A percentile compares a stretch with the other conserved stretches of the same genome.
phyloP scores from a whole-genome alignment of 2,888 invertebrate species.

The Caenorhabditis uteleia region DNA sequence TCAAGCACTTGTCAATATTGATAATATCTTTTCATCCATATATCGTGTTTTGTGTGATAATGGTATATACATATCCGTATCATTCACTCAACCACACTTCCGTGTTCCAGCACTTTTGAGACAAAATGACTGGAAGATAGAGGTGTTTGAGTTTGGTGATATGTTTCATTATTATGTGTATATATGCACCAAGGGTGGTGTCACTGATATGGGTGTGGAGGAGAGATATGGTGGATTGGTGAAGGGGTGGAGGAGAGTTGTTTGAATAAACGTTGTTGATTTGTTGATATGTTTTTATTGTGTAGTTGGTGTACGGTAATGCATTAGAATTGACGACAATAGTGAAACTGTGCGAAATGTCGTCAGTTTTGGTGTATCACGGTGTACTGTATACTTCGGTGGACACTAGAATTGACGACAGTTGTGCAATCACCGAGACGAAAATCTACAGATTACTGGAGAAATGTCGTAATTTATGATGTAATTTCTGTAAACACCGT shows the following conservation, averaged over 20 bases:
- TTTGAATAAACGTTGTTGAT: conserved; percentile 9
- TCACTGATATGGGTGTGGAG: conserved; percentile 2
- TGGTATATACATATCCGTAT: conserved; percentile 64
- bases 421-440: too few relatives aligned
- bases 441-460: too few relatives aligned
- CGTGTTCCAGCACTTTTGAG: conserved; percentile 66
- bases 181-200: conserved; percentile 41
- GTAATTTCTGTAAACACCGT: too few relatives aligned
- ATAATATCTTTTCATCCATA: conserved; percentile 67
- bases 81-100: conserved; percentile 73
- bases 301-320: too few relatives aligned
- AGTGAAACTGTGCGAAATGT: too few relatives aligned
- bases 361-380: too few relatives aligned
- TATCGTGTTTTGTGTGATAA: conserved; percentile 57
- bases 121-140: conserved; percentile 47
- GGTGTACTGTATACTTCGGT: too few relatives aligned
- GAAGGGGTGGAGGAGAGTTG: conserved; percentile 20
- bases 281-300: too few relatives aligned
- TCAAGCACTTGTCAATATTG: conserved; percentile 46
- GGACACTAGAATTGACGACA: too few relatives aligned
- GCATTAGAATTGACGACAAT: too few relatives aligned
- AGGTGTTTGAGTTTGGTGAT: conserved; percentile 54
- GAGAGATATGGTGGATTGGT: conserved; percentile 19
- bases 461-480: too few relatives aligned
- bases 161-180: conserved; percentile 61